phyloP scores from a whole-genome alignment of 2,888 invertebrate species.

The Aphidoletes aphidimyza region DNA sequence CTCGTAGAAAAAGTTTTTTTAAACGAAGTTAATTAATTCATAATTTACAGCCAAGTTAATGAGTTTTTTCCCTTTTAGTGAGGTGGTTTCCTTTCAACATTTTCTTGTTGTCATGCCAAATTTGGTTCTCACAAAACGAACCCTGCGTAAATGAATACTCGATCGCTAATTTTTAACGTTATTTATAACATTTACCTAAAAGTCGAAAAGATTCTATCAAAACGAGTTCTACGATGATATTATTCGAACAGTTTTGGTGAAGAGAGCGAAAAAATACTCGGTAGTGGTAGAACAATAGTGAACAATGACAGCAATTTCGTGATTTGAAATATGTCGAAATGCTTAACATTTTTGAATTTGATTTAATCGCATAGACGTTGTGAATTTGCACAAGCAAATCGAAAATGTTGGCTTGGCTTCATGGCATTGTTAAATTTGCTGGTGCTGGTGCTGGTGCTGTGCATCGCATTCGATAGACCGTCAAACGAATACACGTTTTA shows the following conservation, averaged over 20 bases:
- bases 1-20: no score
- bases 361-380: neutral
- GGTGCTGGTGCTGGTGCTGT: neutral
- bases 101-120: no score
- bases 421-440: neutral
- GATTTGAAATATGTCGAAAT: conserved; percentile 21
- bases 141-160: no score
- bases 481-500: neutral
- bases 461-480: neutral
- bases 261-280: neutral
- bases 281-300: neutral
- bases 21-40: no score
- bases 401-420: neutral
- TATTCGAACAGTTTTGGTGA: neutral
- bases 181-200: no score
- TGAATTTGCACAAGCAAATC: neutral
- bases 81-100: no score
- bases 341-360: neutral
- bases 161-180: no score
- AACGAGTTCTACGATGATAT: no score
- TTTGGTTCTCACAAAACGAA: no score
- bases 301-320: neutral
- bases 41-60: no score
- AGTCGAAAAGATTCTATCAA: no score
- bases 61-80: no score